Percentiles rank a stretch among this genome's conserved stretches.
phyloP scores from a whole-genome alignment of 2,797 vertebrate species.

The Morelia viridis region DNA sequence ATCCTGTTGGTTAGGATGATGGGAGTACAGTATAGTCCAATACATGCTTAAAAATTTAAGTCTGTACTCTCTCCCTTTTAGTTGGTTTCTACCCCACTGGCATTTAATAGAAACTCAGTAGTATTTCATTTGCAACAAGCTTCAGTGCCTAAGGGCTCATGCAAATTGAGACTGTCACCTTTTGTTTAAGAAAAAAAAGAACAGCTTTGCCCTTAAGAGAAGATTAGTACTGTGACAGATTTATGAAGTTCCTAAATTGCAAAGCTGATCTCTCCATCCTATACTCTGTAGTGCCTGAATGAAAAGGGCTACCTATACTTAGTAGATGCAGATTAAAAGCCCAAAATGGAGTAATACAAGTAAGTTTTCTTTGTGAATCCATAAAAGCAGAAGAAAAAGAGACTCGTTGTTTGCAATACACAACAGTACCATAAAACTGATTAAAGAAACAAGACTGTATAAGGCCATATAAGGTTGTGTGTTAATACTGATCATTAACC shows the following conservation, averaged over 20 bases:
- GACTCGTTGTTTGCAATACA: not conserved
- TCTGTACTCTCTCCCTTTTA: not conserved
- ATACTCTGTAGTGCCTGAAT: not conserved
- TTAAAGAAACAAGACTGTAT: not conserved
- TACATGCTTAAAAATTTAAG: not conserved
- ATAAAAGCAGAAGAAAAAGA: not conserved
- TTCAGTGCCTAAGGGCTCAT: not conserved
- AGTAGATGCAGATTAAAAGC: not conserved
- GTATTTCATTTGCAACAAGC: not conserved
- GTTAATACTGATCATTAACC: not conserved
- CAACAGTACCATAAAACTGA: not conserved
- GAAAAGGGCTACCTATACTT: not conserved
- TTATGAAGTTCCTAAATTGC: not conserved
- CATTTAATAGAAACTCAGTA: constrained; percentile 6
- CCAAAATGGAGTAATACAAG: not conserved
- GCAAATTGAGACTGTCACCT: constrained; percentile 9
- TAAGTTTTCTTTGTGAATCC: not conserved
- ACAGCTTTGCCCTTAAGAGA: not conserved
- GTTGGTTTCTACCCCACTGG: not conserved
- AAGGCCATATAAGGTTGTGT: not conserved
- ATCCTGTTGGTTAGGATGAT: not conserved
- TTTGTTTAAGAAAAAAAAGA: not conserved
- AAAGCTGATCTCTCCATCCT: not conserved
- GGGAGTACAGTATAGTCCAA: not conserved
- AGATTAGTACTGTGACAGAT: not conserved